Percentiles rank a stretch among this genome's conserved stretches.
phyloP scores from a whole-genome alignment of 2,113 vertebrate species.

The Cyprinodon variegatus region DNA sequence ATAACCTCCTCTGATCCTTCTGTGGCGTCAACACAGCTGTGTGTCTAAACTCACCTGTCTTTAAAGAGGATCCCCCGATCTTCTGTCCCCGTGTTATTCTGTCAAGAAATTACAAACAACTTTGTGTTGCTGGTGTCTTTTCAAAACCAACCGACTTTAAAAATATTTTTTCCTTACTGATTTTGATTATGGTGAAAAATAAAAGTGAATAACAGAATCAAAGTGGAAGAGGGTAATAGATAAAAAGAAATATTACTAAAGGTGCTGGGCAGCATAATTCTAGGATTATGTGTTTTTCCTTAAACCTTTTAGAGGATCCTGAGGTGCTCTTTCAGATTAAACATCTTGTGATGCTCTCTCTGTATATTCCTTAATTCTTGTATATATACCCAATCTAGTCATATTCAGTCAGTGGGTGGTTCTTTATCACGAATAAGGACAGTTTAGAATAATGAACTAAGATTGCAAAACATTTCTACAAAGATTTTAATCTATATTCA shows the following conservation, averaged over 20 bases:
- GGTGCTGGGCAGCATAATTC: neutral
- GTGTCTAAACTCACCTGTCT: conserved; percentile 20
- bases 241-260: neutral
- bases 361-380: too few species aligned
- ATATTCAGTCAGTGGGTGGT: too few species aligned
- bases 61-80: conserved; percentile 13
- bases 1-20: conserved; percentile 25
- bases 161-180: neutral
- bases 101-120: neutral
- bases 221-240: too few species aligned
- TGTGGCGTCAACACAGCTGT: conserved; percentile 27
- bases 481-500: too few species aligned
- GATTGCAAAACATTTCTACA: too few species aligned
- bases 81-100: neutral
- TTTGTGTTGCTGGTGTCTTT: neutral
- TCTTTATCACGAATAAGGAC: too few species aligned
- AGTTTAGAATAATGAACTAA: too few species aligned
- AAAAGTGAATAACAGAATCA: neutral
- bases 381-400: too few species aligned
- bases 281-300: neutral
- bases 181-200: neutral
- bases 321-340: neutral
- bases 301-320: neutral
- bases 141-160: neutral
- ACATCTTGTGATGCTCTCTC: neutral